These are phyloP conservation scores for Leptobrachium ailaonicum DNA, from an alignment of 2,113 vertebrate species.

Conservation along the genomic window DNA sequence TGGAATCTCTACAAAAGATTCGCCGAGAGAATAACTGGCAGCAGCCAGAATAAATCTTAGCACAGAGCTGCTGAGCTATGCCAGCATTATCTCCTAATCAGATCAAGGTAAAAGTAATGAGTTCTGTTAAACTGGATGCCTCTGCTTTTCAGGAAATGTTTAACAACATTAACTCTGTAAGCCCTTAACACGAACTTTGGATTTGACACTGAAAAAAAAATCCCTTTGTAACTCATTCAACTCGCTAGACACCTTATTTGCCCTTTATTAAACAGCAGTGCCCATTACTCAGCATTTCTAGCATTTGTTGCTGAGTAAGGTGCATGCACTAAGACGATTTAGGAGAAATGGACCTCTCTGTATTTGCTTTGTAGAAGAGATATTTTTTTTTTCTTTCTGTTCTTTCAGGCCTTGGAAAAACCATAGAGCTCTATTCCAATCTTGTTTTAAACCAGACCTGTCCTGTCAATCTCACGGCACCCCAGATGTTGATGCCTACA, in stretches of 20 bases:
- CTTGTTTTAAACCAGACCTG: no score
- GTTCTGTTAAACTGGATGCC: neutral
- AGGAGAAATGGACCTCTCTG: neutral
- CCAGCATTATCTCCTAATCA: neutral
- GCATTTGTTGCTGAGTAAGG: neutral
- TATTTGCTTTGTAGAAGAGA: no score
- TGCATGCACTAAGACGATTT: neutral
- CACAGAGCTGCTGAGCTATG: no score
- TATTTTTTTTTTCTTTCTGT: no score
- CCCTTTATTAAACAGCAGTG: neutral
- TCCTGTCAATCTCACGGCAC: no score
- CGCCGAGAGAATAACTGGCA: no score
- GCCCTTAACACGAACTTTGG: constrained; percentile 33
- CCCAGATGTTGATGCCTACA: no score
- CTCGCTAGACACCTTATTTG: neutral
- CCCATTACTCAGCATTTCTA: neutral
- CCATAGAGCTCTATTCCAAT: no score
- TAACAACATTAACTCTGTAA: constrained; percentile 34
- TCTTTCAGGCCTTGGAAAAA: no score
- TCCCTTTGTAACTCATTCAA: neutral
- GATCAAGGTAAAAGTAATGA: neutral
- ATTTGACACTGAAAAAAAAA: constrained; percentile 8
- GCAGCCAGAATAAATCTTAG: no score
- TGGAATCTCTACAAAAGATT: no score
- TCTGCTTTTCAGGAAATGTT: constrained; percentile 45